Conservation (phyloP, 2,888 invertebrate species). For the Corbicula japonica region DNA sequence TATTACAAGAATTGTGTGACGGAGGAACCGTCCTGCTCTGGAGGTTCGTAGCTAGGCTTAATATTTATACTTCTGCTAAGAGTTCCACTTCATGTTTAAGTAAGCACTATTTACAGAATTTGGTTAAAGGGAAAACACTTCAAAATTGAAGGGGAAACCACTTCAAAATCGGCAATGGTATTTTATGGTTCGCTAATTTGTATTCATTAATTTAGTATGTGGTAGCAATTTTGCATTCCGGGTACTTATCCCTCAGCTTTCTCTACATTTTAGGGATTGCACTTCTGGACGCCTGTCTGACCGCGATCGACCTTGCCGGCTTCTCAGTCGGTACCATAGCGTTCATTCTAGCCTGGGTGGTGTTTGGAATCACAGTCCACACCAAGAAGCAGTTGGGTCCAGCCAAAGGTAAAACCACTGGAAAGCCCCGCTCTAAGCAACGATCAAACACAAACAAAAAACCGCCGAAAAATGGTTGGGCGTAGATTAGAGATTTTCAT, state of each 20-base stretch:
- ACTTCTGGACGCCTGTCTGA: slow-evolving; percentile 47
- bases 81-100: not conserved
- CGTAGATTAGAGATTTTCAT: slow-evolving; percentile 20
- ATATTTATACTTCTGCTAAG: not conserved
- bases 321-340: slow-evolving; percentile 46
- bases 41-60: slow-evolving; percentile 4
- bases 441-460: slow-evolving; percentile 21
- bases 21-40: slow-evolving; percentile 7
- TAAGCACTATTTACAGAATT: not conserved
- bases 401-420: slow-evolving; percentile 30
- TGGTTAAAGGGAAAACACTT: not conserved
- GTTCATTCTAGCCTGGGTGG: slow-evolving; percentile 62
- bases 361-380: slow-evolving; percentile 54
- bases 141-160: not conserved
- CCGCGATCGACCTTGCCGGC: slow-evolving; percentile 44
- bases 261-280: slow-evolving; percentile 40
- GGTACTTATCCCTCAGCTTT: not conserved
- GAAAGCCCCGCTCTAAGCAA: slow-evolving; percentile 39
- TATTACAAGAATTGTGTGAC: slow-evolving; percentile 47
- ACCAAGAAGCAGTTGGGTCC: slow-evolving; percentile 39
- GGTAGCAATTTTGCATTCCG: not conserved
- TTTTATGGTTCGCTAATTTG: not conserved
- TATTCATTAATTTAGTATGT: slow-evolving; percentile 7
- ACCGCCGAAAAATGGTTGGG: slow-evolving; percentile 41
- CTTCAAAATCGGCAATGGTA: not conserved